Percentiles rank a stretch among this genome's conserved stretches.
Evolutionary conservation across 1,140 invertebrate species (phyloP).

Genomic region (Drosophila lini): DNA sequence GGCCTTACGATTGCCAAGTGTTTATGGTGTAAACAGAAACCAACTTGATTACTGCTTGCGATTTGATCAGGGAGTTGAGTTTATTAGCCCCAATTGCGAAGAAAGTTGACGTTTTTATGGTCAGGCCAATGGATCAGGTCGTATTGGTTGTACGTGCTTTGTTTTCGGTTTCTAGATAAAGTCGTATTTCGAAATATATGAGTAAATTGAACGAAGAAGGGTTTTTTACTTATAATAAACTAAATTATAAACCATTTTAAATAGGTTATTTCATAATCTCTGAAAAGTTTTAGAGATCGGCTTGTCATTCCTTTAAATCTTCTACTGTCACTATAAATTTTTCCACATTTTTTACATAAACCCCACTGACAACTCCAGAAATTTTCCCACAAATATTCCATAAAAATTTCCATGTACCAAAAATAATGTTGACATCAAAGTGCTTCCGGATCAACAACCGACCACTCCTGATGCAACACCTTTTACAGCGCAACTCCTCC

Average conservation of each 20-base stretch:
- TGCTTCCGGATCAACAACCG: not conserved
- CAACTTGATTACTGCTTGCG: slow-evolving; percentile 1
- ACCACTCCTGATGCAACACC: not conserved
- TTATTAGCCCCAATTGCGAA: slow-evolving; percentile 6
- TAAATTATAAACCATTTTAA: no score
- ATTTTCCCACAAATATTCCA: not conserved
- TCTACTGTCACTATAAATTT: not conserved
- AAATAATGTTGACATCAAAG: not conserved
- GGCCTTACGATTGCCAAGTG: slow-evolving; percentile 23
- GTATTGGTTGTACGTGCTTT: slow-evolving; percentile 5
- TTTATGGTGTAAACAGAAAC: slow-evolving; percentile 43
- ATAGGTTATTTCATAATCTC: not conserved
- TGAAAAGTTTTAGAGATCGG: no score
- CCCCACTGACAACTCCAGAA: no score
- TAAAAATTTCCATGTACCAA: not conserved
- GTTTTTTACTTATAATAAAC: no score
- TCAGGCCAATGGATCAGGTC: not conserved
- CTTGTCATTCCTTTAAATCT: not conserved
- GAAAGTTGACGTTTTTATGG: slow-evolving; percentile 14
- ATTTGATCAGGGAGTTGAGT: slow-evolving; percentile 1
- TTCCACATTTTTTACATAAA: not conserved
- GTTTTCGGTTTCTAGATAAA: slow-evolving; percentile 6
- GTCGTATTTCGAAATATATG: not conserved
- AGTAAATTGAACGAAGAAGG: not conserved
- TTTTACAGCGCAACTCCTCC: not conserved